Percentiles rank a stretch among this genome's conserved stretches.
Conservation (phyloP, 1,140 invertebrate species). For the Platorchestia sp. region DNA sequence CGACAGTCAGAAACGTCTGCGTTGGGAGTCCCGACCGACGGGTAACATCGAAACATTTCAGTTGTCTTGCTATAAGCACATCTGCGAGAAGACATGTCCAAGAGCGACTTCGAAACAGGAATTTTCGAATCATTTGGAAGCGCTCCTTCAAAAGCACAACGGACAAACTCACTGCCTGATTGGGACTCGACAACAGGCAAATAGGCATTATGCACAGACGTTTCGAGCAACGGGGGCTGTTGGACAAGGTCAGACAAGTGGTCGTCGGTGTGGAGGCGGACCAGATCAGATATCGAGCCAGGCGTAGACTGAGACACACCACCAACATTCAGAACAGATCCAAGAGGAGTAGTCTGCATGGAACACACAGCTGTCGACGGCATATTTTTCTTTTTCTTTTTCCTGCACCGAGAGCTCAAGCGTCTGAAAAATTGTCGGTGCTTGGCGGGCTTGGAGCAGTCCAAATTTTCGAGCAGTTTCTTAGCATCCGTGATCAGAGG, state of each 20-base stretch:
- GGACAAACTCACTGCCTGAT: not conserved
- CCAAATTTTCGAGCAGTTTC: not conserved
- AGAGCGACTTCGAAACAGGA: not conserved
- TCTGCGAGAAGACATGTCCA: not conserved
- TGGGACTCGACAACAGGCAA: not conserved
- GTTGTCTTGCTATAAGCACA: not conserved
- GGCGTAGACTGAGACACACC: conserved; percentile 3
- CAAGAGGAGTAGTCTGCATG: conserved; percentile 13
- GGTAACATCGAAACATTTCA: not conserved
- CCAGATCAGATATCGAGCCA: conserved; percentile 10
- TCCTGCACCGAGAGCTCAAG: conserved; percentile 33
- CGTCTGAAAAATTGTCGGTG: conserved; percentile 22
- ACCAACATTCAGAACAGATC: not conserved
- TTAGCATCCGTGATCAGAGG: conserved; percentile 17
- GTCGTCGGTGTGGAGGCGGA: conserved; percentile 27
- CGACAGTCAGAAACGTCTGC: not conserved
- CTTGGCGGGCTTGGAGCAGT: not conserved
- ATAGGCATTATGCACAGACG: not conserved
- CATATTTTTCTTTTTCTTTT: not conserved
- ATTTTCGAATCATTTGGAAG: not conserved
- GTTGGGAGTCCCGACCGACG: too few species aligned
- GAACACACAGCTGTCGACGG: not conserved
- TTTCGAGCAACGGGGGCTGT: not conserved
- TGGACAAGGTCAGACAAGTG: conserved; percentile 2
- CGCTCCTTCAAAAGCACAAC: not conserved